Base-by-base conservation (phyloP, 2,888 invertebrate genomes). In the Polydrusus pterygomalis region DNA sequence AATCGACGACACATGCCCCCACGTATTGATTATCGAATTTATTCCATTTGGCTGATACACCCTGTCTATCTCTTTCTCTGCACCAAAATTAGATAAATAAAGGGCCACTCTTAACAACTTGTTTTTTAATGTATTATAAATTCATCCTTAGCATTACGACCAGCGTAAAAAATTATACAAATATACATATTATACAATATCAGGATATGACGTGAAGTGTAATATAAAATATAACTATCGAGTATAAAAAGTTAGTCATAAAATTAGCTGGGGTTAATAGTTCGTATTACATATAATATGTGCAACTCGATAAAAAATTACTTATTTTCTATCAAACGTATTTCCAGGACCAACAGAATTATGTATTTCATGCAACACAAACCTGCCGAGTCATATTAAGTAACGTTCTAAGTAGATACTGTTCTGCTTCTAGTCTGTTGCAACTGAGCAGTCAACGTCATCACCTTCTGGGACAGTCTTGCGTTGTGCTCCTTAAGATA, bases 401-500 rank as follows among this genome's bases (percentile, higher is more conserved):
- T 49, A 1, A 30, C 34, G 9, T 56, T 25, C 63, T 76, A 76
- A 45, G 63, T 72, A 34, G n/a, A 34, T 9, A 17, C 43, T n/a
- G 72, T 51, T 10, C 70, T 71, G 45, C 74, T 70, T 34, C 79
- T 70, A 58, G 75, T n/a, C 18, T 81, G 80, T 17, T 79, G 88
- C 72, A 90, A 82, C 85, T 89, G 90, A 63, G 89, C 88, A 84
- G 89, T 91, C 81, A 91, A 85, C 74, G 90, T 87, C 89, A 93
- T 91, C 80, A 93, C 87, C 84, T 91, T 92, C 80, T 91, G 90
- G 79, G 92, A 91, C 51, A 93, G 87, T 82, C 90, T 90, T 34
- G 90, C 90, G 81, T 93, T 93, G 79, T 93, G 92, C 82, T 93
- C 93, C 79, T 90, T 90, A 71, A 93, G 87, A 83, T 92, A 92